Percentiles rank a stretch among this genome's conserved stretches.
These are phyloP conservation scores for Tachuris rubrigastra DNA, from an alignment of 2,113 vertebrate genomes.

Conservation along the genomic window DNA sequence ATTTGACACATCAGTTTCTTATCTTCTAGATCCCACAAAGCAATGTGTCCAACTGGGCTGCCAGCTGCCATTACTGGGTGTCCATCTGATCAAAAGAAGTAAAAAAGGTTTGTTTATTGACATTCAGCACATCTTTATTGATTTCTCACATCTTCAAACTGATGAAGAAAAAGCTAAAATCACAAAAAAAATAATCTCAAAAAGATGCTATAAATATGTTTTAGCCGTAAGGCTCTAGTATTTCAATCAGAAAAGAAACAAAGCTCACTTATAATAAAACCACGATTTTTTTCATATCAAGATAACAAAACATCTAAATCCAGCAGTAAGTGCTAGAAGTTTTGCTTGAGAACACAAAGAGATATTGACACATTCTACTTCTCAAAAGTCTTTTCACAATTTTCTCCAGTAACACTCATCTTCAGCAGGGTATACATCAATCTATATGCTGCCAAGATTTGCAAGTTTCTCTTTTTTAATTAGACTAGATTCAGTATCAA, in stretches of 20 bases:
- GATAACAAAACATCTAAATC: not conserved
- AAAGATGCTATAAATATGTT: not conserved
- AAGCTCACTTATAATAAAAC: not conserved
- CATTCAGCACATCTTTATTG: not conserved
- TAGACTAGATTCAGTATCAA: not conserved
- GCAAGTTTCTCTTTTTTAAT: not conserved
- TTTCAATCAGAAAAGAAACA: not conserved
- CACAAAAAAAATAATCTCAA: not conserved
- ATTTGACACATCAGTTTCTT: conserved; percentile 88
- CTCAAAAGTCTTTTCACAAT: not conserved
- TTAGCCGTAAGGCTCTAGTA: not conserved
- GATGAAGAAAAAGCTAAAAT: not conserved
- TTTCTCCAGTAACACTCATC: not conserved
- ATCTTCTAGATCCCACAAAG: conserved; percentile 92
- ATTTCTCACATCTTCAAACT: not conserved
- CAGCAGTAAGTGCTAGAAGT: not conserved
- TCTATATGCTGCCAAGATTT: not conserved
- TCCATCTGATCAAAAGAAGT: conserved; percentile 78
- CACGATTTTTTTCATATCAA: not conserved
- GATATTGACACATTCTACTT: not conserved
- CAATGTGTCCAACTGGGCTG: conserved; percentile 92
- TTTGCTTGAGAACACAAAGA: not conserved
- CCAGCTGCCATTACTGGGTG: conserved; percentile 90
- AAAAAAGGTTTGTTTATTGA: not conserved
- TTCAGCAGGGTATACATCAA: not conserved